Evolutionary conservation across 2,797 vertebrate genomes (phyloP), one percentile per base, ranked within the genome.

Genomic region (Nyctibius grandis): DNA sequence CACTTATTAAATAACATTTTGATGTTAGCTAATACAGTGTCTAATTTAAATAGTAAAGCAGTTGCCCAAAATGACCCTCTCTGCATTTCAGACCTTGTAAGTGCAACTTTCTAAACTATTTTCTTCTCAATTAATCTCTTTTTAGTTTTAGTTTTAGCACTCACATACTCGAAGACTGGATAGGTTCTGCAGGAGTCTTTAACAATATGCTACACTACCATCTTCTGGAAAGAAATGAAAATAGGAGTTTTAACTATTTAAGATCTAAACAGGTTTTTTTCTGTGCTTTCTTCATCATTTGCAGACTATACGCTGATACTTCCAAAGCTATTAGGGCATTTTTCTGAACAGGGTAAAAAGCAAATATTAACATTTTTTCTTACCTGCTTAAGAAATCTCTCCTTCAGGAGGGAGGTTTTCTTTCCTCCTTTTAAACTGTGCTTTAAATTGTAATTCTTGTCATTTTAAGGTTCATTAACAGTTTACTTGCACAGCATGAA

Each of bases 181-280:
- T 67, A 83, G 48, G 9, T 28, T 81, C 38, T 76, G 23, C 36
- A 60, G 28, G 56, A 82, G n/a, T 91, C 38, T 83, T 78, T 93
- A 48, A 42, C 38, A 79, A 45, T 89, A 65, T 95, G 78, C 44
- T 93, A 69, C 38, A 91, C 93, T 97, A 97, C 97, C 98, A 98
- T 93, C 98, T 98, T 92, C 97, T 98, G 98, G 97, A 76, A 84
- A 60, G 48, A 26, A 9, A 42, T 17, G 82, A 91, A 88, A 88
- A 76, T 76, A 53, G 45, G 61, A 19, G 6, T 72, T 89, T 89
- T 54, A 84, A 51, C 31, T 61, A 21, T 44, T 91, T 68, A 40
- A 54, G 20, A 42, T 47, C 16, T 20, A 68, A 78, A 31, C 4
- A 47, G 4, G 3, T 6, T 42, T 64, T 69, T 20, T 53, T 42